These are phyloP conservation scores for Coelogynopora nodosa DNA, from an alignment of 2,888 invertebrate species.

Conservation along the genomic window DNA sequence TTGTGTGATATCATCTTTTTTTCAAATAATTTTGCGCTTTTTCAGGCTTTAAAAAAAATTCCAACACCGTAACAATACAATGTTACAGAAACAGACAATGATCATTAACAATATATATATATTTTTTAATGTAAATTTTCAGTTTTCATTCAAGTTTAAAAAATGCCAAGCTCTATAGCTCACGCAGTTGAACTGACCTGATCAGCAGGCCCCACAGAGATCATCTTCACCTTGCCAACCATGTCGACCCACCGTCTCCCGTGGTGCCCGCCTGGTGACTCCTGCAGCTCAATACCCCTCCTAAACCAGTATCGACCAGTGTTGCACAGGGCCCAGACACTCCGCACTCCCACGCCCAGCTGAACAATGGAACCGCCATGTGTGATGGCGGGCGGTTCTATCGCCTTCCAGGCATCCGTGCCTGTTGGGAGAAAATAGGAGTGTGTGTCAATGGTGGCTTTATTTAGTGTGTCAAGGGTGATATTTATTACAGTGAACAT, in stretches of 20 bases:
- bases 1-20: no score
- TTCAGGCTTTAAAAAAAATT: no score
- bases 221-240: conserved; percentile 75
- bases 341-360: conserved; percentile 76
- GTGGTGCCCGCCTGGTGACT: conserved; percentile 71
- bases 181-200: conserved; percentile 66
- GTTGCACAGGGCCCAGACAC: conserved; percentile 76
- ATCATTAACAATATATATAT: no score
- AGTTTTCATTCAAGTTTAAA: no score
- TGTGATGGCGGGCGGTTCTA: neutral
- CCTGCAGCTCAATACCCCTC: conserved; percentile 65
- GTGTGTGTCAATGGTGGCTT: no score
- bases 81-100: no score
- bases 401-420: neutral
- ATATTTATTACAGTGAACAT: no score
- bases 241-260: conserved; percentile 85
- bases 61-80: no score
- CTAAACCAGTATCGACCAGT: conserved; percentile 75
- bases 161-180: neutral
- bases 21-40: no score
- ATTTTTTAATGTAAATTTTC: no score
- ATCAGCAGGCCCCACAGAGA: conserved; percentile 81
- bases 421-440: neutral
- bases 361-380: conserved; percentile 65
- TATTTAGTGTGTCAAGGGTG: no score